These are phyloP conservation scores for Xenopus petersii DNA, from an alignment of 2,797 vertebrate genomes.

Conservation along the genomic window DNA sequence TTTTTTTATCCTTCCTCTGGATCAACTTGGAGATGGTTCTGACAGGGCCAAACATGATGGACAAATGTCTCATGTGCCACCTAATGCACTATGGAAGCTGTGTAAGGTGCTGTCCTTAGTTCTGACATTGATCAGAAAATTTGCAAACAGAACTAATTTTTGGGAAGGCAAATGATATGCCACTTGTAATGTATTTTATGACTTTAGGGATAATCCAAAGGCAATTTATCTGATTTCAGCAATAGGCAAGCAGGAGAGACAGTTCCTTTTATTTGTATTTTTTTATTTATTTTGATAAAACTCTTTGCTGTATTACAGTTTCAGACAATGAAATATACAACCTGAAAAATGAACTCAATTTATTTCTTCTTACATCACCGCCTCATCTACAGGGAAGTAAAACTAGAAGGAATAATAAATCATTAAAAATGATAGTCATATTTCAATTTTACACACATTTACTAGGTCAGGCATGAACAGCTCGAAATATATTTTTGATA, in stretches of 20 bases:
- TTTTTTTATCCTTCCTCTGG: no score
- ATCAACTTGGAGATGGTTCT: no score
- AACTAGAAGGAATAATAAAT: conserved; percentile 8
- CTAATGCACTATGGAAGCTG: no score
- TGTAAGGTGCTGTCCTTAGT: no score
- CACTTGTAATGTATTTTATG: conserved; percentile 19
- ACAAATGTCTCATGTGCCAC: no score
- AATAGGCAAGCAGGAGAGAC: not conserved
- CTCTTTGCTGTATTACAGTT: conserved; percentile 4
- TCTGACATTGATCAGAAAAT: no score
- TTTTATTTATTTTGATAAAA: conserved; percentile 17
- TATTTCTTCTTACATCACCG: conserved; percentile 15
- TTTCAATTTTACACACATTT: conserved; percentile 4
- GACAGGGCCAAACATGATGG: no score
- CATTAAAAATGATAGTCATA: conserved; percentile 10
- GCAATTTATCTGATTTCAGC: conserved; percentile 31
- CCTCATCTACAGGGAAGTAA: not conserved
- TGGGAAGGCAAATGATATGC: conserved; percentile 5
- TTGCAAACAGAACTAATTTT: no score
- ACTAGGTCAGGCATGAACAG: conserved; percentile 3
- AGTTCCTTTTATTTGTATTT: conserved; percentile 12
- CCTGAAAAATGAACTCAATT: conserved; percentile 37
- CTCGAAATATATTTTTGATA: not conserved
- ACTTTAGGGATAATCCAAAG: not conserved
- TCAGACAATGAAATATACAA: conserved; percentile 23